Evolutionary conservation across 1,140 invertebrate genomes (phyloP), one percentile per base, ranked within the genome.

Genomic region (Ctenoplectra terminalis): DNA sequence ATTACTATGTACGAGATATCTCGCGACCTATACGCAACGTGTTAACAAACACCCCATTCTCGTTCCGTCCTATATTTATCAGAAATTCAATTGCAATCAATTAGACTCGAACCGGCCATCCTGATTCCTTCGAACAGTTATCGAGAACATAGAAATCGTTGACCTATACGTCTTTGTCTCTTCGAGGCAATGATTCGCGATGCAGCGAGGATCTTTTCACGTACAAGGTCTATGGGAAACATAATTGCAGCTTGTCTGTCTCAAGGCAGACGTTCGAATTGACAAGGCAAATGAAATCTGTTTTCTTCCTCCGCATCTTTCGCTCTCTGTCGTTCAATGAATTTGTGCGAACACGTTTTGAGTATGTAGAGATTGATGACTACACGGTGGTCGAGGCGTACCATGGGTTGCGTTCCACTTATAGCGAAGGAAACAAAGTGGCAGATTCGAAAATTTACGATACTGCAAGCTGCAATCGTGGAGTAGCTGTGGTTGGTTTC

Each of bases 211-310:
- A 46, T 29, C 40, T 2, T 67, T 46, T 7, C 40, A 17, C 26
- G 23, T 26, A 50, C 43, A 29, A 69, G 43, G 46, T 69, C 29
- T 48, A 13, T 15, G 40, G 70, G 37, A 43, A 58, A 58, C 54
- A 56, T 72, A 72, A 72, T 72, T 72, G 52, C 70, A 72, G 52
- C 52, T 17, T 56, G 69, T 23, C 50, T 11, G 70, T 72, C 37
- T 72, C 66, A 48, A 20, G 43, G 26, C 9, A 31, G 29, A 69
- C 66, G 43, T 48, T 31, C 69, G 69, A 72, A 72, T 72, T 72
- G 69, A 71, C 69, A 71, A 54, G 69, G 52, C 70, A 56, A 72
- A 72, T 58, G 52, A 56, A 72, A 72, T 72, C 34, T 29, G 15
- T 23, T n/a, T 3, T 29, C 52, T n/a, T 50, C 48, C 8, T 52